A percentile compares a stretch with the other conserved stretches of the same genome.
Conservation (phyloP, 2,113 vertebrate species). For the Heterotis niloticus region DNA sequence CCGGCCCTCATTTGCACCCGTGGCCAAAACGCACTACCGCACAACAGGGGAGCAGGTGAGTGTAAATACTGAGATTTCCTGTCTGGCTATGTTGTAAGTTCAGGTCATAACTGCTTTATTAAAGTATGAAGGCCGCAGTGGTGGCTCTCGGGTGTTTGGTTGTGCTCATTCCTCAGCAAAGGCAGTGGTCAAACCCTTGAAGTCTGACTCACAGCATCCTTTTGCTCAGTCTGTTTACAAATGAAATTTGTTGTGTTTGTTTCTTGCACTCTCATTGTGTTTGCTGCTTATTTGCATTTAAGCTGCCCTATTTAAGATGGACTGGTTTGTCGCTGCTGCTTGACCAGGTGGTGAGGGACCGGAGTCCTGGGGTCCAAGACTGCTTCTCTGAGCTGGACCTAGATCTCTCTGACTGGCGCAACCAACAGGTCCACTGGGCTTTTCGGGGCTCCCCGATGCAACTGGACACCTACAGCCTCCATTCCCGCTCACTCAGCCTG, state of each 20-base stretch:
- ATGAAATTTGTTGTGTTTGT: not conserved
- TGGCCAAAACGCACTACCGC: not conserved
- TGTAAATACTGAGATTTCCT: no score
- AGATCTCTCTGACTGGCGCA: conserved; percentile 64
- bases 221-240: not conserved
- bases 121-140: not conserved
- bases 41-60: conserved; percentile 4
- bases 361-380: conserved; percentile 65
- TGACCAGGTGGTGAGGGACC: conserved; percentile 46
- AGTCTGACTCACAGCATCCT: not conserved
- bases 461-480: conserved; percentile 76
- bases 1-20: not conserved
- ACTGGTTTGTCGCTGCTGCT: no score
- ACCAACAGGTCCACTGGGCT: conserved; percentile 57
- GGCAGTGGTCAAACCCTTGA: not conserved
- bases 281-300: no score
- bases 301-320: no score
- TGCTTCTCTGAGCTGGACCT: conserved; percentile 70
- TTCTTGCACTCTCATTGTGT: not conserved
- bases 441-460: conserved; percentile 72
- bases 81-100: no score
- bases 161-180: not conserved
- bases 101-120: no score
- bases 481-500: conserved; percentile 81
- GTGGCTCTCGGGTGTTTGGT: not conserved